These are phyloP conservation scores for Ptychadena robeensis DNA, from an alignment of 2,797 vertebrate genomes.

Conservation along the genomic window DNA sequence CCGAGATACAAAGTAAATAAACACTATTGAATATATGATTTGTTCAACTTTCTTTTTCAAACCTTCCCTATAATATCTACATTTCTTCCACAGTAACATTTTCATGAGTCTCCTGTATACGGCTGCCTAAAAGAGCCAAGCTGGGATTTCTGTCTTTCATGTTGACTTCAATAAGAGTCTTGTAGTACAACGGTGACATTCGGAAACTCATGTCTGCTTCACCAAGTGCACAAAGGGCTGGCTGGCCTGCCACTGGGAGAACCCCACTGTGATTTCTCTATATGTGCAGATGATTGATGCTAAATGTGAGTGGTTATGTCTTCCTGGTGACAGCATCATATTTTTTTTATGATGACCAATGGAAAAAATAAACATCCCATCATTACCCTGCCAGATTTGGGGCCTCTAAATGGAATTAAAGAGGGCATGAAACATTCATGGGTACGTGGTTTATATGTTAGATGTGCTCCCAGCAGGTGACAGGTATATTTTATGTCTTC, in stretches of 20 bases:
- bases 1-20: too few species aligned
- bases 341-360: slow-evolving; percentile 20
- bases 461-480: not conserved
- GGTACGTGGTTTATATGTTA: not conserved
- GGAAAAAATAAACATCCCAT: slow-evolving; percentile 27
- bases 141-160: slow-evolving; percentile 13
- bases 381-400: not conserved
- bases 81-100: slow-evolving; percentile 2
- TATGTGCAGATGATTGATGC: slow-evolving; percentile 42
- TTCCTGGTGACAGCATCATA: slow-evolving; percentile 1
- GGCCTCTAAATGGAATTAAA: not conserved
- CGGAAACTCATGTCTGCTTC: slow-evolving; percentile 23
- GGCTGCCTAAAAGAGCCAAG: slow-evolving; percentile 30
- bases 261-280: slow-evolving; percentile 36
- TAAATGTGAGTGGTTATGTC: slow-evolving; percentile 22
- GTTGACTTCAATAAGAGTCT: slow-evolving; percentile 32
- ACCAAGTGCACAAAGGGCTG: not conserved
- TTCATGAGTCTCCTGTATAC: not conserved
- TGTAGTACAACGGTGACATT: slow-evolving; percentile 49
- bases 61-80: too few species aligned
- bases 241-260: slow-evolving; percentile 34
- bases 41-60: too few species aligned
- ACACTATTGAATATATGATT: too few species aligned
- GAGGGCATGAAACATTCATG: not conserved
- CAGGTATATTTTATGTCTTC: not conserved